Percentiles rank a stretch among this genome's conserved stretches.
phyloP scores from a whole-genome alignment of 2,888 invertebrate species.

The Eubasilissa splendida region DNA sequence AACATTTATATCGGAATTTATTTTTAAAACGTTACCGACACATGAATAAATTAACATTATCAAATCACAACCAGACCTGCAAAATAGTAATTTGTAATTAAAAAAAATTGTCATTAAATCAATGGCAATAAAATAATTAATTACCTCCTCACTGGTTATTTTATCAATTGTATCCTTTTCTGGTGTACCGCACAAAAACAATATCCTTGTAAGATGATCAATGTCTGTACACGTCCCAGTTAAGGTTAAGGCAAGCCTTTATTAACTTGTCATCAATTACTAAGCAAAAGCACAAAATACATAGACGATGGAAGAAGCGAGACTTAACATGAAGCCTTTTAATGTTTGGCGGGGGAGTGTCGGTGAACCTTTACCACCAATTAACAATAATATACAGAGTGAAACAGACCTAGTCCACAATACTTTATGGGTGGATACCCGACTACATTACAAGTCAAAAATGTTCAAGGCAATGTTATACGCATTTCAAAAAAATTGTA shows the following conservation, averaged over 20 bases:
- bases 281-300: conserved; percentile 33
- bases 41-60: too few relatives aligned
- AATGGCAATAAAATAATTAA: conserved; percentile 26
- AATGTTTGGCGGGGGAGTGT: conserved; percentile 1
- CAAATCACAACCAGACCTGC: too few relatives aligned
- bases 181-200: conserved; percentile 90
- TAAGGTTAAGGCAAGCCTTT: conserved; percentile 66
- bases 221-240: conserved; percentile 80
- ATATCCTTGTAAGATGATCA: conserved; percentile 91
- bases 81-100: too few relatives aligned
- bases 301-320: background rate
- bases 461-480: too few relatives aligned
- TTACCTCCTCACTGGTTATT: conserved; percentile 92
- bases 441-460: too few relatives aligned
- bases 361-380: background rate
- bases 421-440: too few relatives aligned
- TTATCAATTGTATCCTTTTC: conserved; percentile 86
- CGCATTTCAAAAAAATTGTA: too few relatives aligned
- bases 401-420: too few relatives aligned
- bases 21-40: too few relatives aligned
- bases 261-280: conserved; percentile 31
- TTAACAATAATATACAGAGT: background rate
- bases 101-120: conserved; percentile 59
- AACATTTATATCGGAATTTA: too few relatives aligned
- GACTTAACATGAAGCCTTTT: background rate